phyloP scores from a whole-genome alignment of 2,113 vertebrate species.

The Menidia beryllina region DNA sequence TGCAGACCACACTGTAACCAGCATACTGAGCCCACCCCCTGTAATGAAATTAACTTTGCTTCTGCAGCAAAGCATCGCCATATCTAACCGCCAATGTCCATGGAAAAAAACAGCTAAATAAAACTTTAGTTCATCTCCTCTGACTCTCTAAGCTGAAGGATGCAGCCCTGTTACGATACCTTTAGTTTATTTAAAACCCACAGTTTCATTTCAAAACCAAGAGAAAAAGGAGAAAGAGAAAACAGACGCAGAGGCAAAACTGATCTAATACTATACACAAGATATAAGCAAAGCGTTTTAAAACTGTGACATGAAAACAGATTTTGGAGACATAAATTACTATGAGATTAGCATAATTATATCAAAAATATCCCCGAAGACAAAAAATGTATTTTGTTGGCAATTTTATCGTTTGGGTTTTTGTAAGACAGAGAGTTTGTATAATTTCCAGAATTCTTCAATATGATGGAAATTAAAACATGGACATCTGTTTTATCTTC shows the following conservation, averaged over 20 bases:
- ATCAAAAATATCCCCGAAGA: background rate
- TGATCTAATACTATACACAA: background rate
- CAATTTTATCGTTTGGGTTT: background rate
- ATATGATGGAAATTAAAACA: background rate
- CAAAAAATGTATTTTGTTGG: background rate
- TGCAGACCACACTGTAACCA: background rate
- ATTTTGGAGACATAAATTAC: no score
- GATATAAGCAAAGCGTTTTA: background rate
- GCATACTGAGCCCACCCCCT: background rate
- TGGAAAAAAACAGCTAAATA: background rate
- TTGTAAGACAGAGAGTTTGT: background rate
- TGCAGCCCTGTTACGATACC: no score
- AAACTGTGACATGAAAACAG: no score
- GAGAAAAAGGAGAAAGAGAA: no score
- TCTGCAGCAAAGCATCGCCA: conserved; percentile 16
- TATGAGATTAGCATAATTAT: background rate
- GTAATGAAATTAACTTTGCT: conserved; percentile 31
- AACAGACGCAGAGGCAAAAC: background rate
- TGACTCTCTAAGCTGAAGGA: background rate
- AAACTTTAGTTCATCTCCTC: background rate
- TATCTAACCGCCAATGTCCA: background rate
- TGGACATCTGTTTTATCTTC: background rate
- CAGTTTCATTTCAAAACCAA: no score
- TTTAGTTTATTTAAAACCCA: background rate
- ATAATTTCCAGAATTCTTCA: background rate